A percentile compares a stretch with the other conserved stretches of the same genome.
These are phyloP conservation scores for Ptyas mucosa DNA, from an alignment of 2,113 vertebrate species.

Conservation along the genomic window DNA sequence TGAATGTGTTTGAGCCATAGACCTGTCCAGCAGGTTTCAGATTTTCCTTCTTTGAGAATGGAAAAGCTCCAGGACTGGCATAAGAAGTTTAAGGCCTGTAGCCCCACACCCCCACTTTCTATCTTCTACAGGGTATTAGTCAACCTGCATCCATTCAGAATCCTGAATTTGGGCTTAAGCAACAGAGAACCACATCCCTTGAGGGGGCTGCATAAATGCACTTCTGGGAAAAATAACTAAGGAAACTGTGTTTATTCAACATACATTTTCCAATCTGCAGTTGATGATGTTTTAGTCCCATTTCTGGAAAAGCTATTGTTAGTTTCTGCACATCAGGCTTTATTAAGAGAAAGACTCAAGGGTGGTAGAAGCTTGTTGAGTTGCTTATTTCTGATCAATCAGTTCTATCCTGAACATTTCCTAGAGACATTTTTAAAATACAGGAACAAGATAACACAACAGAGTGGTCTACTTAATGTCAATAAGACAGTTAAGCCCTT, in stretches of 20 bases:
- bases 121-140: not conserved
- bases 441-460: not conserved
- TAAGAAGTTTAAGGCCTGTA: not conserved
- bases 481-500: not conserved
- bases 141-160: not conserved
- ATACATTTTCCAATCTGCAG: not conserved
- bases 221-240: not conserved
- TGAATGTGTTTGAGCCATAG: not conserved
- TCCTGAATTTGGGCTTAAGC: not conserved
- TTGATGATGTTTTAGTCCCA: not conserved
- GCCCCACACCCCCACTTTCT: not conserved
- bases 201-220: not conserved
- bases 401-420: not conserved
- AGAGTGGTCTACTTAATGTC: not conserved
- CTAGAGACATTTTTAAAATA: not conserved
- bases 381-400: not conserved
- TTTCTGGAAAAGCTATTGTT: not conserved
- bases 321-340: not conserved
- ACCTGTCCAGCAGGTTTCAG: not conserved
- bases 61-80: not conserved
- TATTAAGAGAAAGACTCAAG: not conserved
- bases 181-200: not conserved
- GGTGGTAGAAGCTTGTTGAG: not conserved
- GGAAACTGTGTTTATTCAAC: not conserved
- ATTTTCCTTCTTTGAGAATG: not conserved